Evolutionary conservation across 2,113 vertebrate species (phyloP).

Genomic region (Corynorhinus townsendii): DNA sequence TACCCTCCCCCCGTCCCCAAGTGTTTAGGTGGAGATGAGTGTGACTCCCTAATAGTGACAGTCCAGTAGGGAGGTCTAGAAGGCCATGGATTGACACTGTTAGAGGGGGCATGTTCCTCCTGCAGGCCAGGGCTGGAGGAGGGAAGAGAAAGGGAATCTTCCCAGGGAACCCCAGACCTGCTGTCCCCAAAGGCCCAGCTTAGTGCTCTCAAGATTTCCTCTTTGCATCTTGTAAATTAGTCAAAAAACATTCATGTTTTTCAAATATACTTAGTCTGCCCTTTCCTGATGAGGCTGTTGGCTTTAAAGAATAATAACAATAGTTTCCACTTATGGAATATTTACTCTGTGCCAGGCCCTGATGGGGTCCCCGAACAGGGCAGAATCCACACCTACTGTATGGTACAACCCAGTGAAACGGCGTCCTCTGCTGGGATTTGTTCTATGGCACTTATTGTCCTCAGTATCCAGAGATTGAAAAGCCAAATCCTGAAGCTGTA

Average conservation of each 20-base stretch:
- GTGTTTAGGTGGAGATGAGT: background rate
- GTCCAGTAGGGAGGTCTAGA: background rate
- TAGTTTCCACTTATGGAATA: background rate
- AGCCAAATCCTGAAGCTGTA: background rate
- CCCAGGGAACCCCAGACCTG: background rate
- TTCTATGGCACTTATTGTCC: background rate
- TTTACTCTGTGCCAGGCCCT: background rate
- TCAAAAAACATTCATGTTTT: background rate
- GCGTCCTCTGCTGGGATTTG: background rate
- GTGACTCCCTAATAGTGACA: background rate
- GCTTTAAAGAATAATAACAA: background rate
- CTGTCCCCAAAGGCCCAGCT: background rate
- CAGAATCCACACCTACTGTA: background rate
- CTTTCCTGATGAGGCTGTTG: background rate
- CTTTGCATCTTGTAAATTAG: background rate
- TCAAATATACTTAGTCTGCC: background rate
- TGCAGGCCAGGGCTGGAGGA: background rate
- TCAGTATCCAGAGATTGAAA: background rate
- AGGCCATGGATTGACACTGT: background rate
- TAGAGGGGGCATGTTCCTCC: background rate
- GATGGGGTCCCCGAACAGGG: rapidly evolving
- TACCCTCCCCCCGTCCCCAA: background rate
- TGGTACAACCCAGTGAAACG: background rate
- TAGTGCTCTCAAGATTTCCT: background rate
- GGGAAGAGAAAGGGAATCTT: background rate